Conservation (phyloP, 92 coral and sea anemone genomes). For the Umimayanthus chanpuru region DNA sequence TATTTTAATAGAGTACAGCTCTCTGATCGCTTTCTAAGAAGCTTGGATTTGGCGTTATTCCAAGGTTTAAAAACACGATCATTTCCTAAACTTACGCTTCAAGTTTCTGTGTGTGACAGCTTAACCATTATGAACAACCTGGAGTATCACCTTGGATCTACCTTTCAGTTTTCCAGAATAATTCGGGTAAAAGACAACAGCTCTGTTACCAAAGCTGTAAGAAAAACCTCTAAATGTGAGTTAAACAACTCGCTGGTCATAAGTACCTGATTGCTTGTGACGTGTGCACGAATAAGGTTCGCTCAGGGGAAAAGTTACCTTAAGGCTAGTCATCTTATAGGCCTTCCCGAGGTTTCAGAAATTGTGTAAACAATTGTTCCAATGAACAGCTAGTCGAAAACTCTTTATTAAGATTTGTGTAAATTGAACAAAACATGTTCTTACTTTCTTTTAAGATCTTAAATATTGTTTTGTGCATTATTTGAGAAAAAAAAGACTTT, state of each 20-base stretch:
- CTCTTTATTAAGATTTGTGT: no score
- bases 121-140: slow-evolving; percentile 16
- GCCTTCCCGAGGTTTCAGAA: no score
- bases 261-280: background rate
- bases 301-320: no score
- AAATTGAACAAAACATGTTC: no score
- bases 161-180: background rate
- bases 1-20: background rate
- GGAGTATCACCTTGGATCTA: slow-evolving; percentile 23
- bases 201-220: slow-evolving; percentile 16
- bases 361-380: no score
- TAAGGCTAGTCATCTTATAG: no score
- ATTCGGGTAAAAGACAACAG: background rate
- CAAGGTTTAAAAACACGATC: no score
- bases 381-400: no score
- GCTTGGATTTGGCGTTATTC: background rate
- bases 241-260: background rate
- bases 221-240: background rate
- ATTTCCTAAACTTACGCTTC: background rate
- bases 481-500: no score
- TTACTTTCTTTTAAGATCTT: no score
- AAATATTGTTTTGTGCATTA: no score
- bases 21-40: background rate
- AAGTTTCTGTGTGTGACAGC: slow-evolving; percentile 31
- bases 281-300: no score